Evolutionary conservation across 2,797 vertebrate genomes (phyloP), one percentile per base, ranked within the genome.

Genomic region (Synaphobranchus kaupii): DNA sequence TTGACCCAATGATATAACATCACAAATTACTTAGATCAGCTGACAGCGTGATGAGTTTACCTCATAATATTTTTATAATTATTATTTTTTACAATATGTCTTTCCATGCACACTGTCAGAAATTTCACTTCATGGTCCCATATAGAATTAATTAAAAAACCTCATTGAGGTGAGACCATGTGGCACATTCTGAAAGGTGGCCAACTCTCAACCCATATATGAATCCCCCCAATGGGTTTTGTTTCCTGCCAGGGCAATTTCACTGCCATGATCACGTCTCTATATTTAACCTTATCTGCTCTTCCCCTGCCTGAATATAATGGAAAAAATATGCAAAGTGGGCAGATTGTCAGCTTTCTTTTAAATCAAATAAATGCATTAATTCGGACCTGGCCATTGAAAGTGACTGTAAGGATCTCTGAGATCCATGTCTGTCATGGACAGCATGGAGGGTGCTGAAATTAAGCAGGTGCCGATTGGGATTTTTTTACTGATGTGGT

Each of bases 401-500:
- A 76, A 76, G 71, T 76, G 71, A 39, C 28, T 31, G 15, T 17
- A 4, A 44, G 12, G 22, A 44, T 20, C 31, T 76, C 13, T 76
- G 86, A 66, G 85, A 84, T 0, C 92, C 91, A 92, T 92, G 89
- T 87, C 89, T 90, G 93, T 91, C 88, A 47, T 76, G 84, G 73
- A 54, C 56, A 93, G 91, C 88, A 94, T 92, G 93, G 88, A 93
- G 94, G 95, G 95, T 91, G 94, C 95, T 96, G 96, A 96, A 96
- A 95, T 96, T 96, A 96, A 96, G 90, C 94, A 91, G 89, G 88
- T 86, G 89, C 93, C 94, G 93, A 95, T 94, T 94, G 92, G 95
- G 95, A 95, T 96, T 95, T 93, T 95, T 93, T 89, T 95, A 96
- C 95, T 93, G 88, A 91, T 92, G 91, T 71, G 89, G 93, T 91